Percentiles rank a stretch among this genome's conserved stretches.
Conservation (phyloP, 2,797 vertebrate species). For the Alcedo quadribrachys region DNA sequence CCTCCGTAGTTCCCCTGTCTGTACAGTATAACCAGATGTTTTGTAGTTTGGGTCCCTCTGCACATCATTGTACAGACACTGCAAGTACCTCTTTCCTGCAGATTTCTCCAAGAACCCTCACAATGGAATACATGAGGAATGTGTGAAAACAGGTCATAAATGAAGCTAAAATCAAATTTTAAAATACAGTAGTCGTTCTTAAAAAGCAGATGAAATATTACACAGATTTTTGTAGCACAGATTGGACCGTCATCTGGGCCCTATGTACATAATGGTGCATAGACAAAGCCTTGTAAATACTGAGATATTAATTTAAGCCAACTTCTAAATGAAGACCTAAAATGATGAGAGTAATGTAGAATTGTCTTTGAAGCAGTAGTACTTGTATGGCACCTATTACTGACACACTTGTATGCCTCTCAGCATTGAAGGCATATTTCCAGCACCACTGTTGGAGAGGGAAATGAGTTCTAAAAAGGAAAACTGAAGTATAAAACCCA, state of each 20-base stretch:
- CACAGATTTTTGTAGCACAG: neutral
- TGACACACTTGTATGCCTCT: neutral
- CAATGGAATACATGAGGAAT: conserved; percentile 25
- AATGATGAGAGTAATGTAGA: neutral
- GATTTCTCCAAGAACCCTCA: conserved; percentile 46
- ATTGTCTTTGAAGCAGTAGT: neutral
- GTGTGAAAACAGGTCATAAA: conserved; percentile 50
- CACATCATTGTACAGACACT: conserved; percentile 45
- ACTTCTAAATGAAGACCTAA: neutral
- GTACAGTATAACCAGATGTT: conserved; percentile 65
- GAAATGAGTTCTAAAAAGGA: neutral
- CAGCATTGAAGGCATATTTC: neutral
- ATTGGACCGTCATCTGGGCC: neutral
- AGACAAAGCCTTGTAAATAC: neutral
- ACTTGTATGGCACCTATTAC: neutral
- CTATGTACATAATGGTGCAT: neutral
- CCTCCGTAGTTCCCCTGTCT: conserved; percentile 47
- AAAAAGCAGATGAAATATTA: conserved; percentile 18
- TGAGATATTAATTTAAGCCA: neutral
- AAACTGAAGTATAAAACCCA: neutral
- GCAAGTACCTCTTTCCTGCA: conserved; percentile 43
- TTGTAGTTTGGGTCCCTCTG: conserved; percentile 62
- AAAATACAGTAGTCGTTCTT: conserved; percentile 16
- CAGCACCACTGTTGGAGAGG: neutral
- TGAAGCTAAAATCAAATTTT: conserved; percentile 28